phyloP scores from a whole-genome alignment of 53 echinoderm and acorn worm species.

The Actinopyga echinites region DNA sequence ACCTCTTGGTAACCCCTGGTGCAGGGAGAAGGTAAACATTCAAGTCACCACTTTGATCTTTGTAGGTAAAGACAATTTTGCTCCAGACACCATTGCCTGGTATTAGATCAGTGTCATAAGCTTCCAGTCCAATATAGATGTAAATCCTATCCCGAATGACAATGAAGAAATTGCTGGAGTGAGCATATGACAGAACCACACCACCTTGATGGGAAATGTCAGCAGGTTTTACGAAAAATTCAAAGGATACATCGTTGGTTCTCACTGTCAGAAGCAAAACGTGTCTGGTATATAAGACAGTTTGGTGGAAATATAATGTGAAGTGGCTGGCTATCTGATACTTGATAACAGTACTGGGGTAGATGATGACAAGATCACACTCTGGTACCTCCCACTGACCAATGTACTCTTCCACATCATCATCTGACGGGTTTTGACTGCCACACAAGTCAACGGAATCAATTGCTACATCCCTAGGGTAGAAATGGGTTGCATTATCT shows the following conservation, averaged over 20 bases:
- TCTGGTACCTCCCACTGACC: constrained; percentile 61
- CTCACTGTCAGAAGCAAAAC: constrained; percentile 42
- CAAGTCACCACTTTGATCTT: constrained; percentile 53
- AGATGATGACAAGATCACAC: constrained; percentile 73
- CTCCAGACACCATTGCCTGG: constrained; percentile 65
- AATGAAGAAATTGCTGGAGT: constrained; percentile 66
- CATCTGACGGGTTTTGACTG: constrained; percentile 12
- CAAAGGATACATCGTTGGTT: constrained; percentile 65
- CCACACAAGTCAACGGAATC: not conserved
- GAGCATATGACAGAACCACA: constrained; percentile 74
- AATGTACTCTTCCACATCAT: constrained; percentile 51
- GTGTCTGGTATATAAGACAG: constrained; percentile 58
- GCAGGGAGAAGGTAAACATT: constrained; percentile 69
- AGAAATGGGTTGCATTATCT: constrained; percentile 26
- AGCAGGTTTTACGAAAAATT: constrained; percentile 63
- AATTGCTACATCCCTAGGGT: constrained; percentile 28
- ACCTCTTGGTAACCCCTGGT: constrained; percentile 48
- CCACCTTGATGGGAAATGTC: constrained; percentile 41
- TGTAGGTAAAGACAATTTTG: constrained; percentile 72
- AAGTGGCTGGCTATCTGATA: constrained; percentile 53
- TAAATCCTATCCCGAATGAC: constrained; percentile 58
- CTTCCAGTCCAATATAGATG: constrained; percentile 55
- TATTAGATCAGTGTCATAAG: constrained; percentile 61
- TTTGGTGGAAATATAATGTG: constrained; percentile 57
- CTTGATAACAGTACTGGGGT: constrained; percentile 41